Evolutionary conservation across 2,888 invertebrate species (phyloP).

Genomic region (Macaria notata): DNA sequence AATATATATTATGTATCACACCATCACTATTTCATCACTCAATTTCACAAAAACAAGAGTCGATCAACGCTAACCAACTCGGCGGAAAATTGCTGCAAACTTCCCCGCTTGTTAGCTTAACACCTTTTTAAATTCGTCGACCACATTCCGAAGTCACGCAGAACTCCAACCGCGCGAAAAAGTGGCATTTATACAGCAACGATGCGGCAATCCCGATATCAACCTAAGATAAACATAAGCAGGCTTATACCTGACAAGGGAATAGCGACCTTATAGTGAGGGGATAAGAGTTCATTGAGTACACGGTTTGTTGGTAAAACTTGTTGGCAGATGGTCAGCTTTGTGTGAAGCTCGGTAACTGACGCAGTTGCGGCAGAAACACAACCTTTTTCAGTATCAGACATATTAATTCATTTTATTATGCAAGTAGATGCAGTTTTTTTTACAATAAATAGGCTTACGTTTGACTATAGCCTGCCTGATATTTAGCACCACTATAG

Average conservation of each 20-base stretch:
- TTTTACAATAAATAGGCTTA: too few relatives aligned
- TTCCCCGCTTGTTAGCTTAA: neutral
- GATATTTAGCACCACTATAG: too few relatives aligned
- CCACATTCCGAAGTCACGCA: conserved; percentile 7
- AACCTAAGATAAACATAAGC: conserved; percentile 13
- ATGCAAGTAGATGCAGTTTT: too few relatives aligned
- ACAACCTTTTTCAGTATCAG: neutral
- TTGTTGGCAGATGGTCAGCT: conserved; percentile 23
- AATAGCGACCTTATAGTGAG: conserved; percentile 7
- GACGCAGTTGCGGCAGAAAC: conserved; percentile 2
- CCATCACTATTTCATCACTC: too few relatives aligned
- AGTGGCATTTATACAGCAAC: conserved; percentile 18
- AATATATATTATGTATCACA: too few relatives aligned
- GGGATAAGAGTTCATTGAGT: neutral
- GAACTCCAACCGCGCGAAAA: conserved; percentile 19
- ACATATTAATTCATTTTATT: too few relatives aligned
- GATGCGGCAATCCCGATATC: conserved; percentile 14
- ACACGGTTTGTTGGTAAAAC: neutral
- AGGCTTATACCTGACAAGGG: neutral
- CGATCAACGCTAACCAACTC: too few relatives aligned
- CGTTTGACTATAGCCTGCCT: too few relatives aligned
- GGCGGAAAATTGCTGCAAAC: neutral
- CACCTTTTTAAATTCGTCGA: conserved; percentile 4
- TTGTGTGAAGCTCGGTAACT: conserved; percentile 11
- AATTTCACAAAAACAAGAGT: too few relatives aligned